These are phyloP conservation scores for Porites evermanni DNA, from an alignment of 92 coral and sea anemone genomes.

Conservation along the genomic window DNA sequence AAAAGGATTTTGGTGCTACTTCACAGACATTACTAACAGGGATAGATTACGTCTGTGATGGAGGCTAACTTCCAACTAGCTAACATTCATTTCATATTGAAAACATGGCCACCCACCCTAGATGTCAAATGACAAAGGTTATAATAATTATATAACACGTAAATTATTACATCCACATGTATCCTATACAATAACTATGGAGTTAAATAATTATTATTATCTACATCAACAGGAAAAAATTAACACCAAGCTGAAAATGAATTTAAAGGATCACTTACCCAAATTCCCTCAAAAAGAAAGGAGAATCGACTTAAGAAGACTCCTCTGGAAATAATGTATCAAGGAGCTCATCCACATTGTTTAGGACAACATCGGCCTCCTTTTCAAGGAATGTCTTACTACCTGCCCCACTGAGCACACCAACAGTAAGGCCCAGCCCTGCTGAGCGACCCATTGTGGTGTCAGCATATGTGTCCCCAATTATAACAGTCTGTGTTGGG, in stretches of 20 bases:
- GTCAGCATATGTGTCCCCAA: slow-evolving; percentile 96
- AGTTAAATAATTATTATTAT: no score
- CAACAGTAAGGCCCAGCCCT: slow-evolving; percentile 87
- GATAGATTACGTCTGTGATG: no score
- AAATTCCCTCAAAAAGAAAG: neutral
- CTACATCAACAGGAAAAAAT: no score
- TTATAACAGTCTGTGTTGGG: slow-evolving; percentile 76
- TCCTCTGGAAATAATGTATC: slow-evolving; percentile 53
- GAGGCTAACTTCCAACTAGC: no score
- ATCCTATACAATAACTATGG: no score
- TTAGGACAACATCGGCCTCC: slow-evolving; percentile 83
- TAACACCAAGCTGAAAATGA: neutral
- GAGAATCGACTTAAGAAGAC: neutral
- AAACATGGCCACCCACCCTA: no score
- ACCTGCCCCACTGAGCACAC: slow-evolving; percentile 95
- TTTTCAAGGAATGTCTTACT: slow-evolving; percentile 73
- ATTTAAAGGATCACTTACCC: neutral
- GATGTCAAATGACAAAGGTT: no score
- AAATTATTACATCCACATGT: no score
- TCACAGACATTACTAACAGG: no score
- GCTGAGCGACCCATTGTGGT: slow-evolving; percentile 95
- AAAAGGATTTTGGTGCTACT: no score
- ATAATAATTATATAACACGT: no score
- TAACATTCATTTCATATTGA: no score
- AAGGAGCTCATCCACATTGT: slow-evolving; percentile 87